Base-by-base conservation (phyloP, 2,113 vertebrate genomes). In the Neolamprologus ventralis region DNA sequence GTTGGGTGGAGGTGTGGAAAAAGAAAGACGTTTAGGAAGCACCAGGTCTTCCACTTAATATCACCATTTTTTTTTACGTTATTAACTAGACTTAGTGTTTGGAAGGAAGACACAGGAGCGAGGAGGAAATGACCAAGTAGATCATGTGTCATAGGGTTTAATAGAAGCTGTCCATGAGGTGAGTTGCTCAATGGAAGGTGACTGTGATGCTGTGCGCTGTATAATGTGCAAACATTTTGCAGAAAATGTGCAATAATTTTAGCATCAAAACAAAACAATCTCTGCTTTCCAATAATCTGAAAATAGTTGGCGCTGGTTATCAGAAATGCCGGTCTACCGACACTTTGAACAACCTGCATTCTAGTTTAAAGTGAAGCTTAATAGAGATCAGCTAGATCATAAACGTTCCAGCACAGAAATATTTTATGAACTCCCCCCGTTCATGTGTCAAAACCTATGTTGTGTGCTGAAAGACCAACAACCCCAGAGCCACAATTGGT, bases 361-460 rank as follows among this genome's bases (percentile, higher is more conserved):
- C 9, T n/a, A 12, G 13, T 85, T 49, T 7, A 85, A 71, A 89
- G 83, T 92, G 40, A 90, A 55, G 88, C 89, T 88, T 92, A 17
- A 10, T 1, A 33, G 23, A 80, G 45, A 85, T 91, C 81, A 79
- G 54, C 33, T 42, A 12, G 28, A 84, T 84, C 57, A 90, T 57
- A 60, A 90, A 73, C 84, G 63, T 91, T 94, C 94, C 80, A 86
- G 86, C 89, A 93, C 84, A 91, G 94, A 89, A 91, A 89, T 90
- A 93, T 93, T 94, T 71, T 73, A 12, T 89, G 71, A 89, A 90
- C 90, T 92, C 89, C 85, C 71, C 86, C 88, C 37, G 90, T 73
- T 81, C 90, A 71, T 9, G 65, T 81, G 86, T 94, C 92, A 94
- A 94, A 95, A 89, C 87, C 85, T 47, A 83, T 87, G 91, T 95